Percentiles rank a stretch among this genome's conserved stretches.
These are phyloP conservation scores for Hyaena hyaena DNA, from an alignment of 2,113 vertebrate species.

Conservation along the genomic window DNA sequence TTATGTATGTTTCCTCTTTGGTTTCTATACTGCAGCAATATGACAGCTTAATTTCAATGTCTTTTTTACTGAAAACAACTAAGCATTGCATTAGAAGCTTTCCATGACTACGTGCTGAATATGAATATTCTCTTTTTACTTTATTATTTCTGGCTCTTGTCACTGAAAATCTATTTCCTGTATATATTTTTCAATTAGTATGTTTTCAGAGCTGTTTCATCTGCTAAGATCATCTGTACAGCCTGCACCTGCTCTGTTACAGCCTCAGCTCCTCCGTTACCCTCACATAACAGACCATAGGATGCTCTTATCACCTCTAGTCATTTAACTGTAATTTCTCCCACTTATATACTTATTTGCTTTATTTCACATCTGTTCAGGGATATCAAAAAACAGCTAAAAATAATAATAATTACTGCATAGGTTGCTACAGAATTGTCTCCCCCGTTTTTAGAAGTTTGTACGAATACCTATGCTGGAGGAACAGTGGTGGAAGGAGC, in stretches of 20 bases:
- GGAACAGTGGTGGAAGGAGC: conserved; percentile 40
- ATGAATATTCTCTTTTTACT: neutral
- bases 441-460: conserved; percentile 62
- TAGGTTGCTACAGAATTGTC: neutral
- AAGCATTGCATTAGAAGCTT: neutral
- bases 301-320: neutral
- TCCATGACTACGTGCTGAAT: neutral
- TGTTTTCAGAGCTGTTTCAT: neutral
- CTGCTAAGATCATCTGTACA: neutral
- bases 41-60: neutral
- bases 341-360: neutral
- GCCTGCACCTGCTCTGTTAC: neutral
- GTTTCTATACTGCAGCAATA: neutral
- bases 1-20: neutral
- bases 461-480: conserved; percentile 53
- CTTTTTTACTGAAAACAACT: neutral
- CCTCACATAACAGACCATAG: neutral
- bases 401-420: neutral
- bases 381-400: neutral
- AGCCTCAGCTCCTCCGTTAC: neutral
- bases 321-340: neutral
- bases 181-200: neutral
- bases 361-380: neutral
- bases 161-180: neutral
- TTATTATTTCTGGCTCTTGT: conserved; percentile 2